Percentiles rank a stretch among this genome's conserved stretches.
Conservation (phyloP, 2,888 invertebrate species). For the Cinara cedri region DNA sequence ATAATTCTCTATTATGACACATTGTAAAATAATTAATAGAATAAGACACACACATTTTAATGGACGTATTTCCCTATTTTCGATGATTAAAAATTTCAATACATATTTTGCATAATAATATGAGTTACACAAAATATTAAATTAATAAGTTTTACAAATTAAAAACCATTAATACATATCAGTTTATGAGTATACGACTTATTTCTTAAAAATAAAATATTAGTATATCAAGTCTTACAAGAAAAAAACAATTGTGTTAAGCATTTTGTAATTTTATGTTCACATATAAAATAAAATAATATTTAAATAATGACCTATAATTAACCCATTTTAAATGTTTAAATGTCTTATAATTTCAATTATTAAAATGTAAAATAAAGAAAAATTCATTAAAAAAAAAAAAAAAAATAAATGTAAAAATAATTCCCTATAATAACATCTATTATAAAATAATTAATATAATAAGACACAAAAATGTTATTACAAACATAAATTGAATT, state of each 20-base stretch:
- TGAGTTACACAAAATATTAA: too few relatives aligned
- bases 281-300: too few relatives aligned
- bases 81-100: too few relatives aligned
- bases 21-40: not conserved
- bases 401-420: constrained; percentile 37
- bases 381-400: too few relatives aligned
- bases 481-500: constrained; percentile 26
- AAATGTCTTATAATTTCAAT: not conserved
- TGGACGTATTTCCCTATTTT: too few relatives aligned
- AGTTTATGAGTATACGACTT: too few relatives aligned
- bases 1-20: constrained; percentile 25
- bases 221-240: not conserved
- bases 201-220: not conserved
- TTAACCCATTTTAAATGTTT: constrained; percentile 7
- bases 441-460: constrained; percentile 12
- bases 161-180: too few relatives aligned
- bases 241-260: not conserved
- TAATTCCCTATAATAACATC: constrained; percentile 19
- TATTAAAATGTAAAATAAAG: not conserved
- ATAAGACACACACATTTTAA: too few relatives aligned
- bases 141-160: too few relatives aligned
- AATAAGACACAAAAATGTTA: constrained; percentile 39
- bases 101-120: too few relatives aligned
- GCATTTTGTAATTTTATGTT: not conserved
- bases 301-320: constrained; percentile 5